Conservation (phyloP, 2,888 invertebrate genomes). For the Conops quadrifasciatus region DNA sequence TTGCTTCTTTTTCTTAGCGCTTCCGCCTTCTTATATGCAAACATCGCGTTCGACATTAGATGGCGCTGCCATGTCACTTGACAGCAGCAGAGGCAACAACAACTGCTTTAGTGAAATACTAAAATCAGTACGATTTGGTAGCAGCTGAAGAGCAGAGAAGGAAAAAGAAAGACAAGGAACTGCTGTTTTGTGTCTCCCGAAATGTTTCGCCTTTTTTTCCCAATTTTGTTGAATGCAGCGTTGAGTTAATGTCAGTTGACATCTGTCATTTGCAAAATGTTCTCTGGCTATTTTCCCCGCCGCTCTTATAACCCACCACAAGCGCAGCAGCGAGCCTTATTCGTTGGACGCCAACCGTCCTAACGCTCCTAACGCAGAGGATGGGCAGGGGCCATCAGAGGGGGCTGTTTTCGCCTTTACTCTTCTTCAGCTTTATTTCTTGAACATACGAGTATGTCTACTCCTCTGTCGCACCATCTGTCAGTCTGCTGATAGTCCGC, state of each 20-base stretch:
- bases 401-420: not conserved
- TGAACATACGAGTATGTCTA: not conserved
- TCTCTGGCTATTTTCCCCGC: constrained; percentile 20
- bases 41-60: constrained; percentile 25
- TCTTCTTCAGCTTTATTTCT: not conserved
- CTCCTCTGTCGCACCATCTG: not conserved
- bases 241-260: constrained; percentile 61
- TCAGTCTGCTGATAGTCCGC: too few relatives aligned
- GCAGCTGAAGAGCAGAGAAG: not conserved
- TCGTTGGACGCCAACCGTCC: not conserved
- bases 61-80: constrained; percentile 18
- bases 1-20: constrained; percentile 2
- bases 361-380: not conserved
- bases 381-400: too few relatives aligned
- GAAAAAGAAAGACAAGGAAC: not conserved
- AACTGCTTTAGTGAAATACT: not conserved
- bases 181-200: constrained; percentile 15
- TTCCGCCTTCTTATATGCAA: constrained; percentile 28
- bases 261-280: constrained; percentile 60
- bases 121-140: constrained; percentile 8
- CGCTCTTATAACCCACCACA: not conserved
- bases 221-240: constrained; percentile 43
- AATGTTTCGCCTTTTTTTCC: not conserved
- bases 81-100: not conserved
- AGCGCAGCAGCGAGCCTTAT: not conserved